Conservation (phyloP, 1,140 invertebrate genomes). For the Halesus radiatus region DNA sequence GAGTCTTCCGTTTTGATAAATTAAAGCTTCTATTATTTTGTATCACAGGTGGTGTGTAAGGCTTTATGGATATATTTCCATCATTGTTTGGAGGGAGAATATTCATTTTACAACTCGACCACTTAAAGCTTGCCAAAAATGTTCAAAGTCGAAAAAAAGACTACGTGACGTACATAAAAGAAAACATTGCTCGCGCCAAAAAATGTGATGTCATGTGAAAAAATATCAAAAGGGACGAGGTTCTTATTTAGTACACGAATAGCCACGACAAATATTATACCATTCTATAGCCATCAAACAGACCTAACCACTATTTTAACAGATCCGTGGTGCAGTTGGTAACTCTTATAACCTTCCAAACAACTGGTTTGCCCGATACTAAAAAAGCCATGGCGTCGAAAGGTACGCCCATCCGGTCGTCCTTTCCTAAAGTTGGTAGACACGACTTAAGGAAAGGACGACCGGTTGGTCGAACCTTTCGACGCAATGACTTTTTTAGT, state of each 20-base stretch:
- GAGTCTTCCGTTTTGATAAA: constrained; percentile 45
- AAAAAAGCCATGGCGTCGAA: too few relatives aligned
- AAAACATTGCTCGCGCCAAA: constrained; percentile 50
- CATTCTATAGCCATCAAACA: too few relatives aligned
- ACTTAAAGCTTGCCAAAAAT: constrained; percentile 43
- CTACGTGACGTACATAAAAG: constrained; percentile 48
- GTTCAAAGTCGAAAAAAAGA: constrained; percentile 50
- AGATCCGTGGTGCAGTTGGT: too few relatives aligned
- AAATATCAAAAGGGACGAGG: constrained; percentile 2
- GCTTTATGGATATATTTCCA: constrained; percentile 41
- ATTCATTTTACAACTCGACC: constrained; percentile 45
- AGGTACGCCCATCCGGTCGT: too few relatives aligned
- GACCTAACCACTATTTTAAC: too few relatives aligned
- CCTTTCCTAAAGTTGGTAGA: too few relatives aligned
- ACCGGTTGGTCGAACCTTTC: too few relatives aligned
- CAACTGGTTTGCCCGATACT: too few relatives aligned
- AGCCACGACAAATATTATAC: too few relatives aligned
- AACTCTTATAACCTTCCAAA: too few relatives aligned
- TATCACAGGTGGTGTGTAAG: constrained; percentile 30
- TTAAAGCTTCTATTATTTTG: constrained; percentile 48
- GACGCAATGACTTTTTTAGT: too few relatives aligned
- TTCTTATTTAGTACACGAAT: neutral
- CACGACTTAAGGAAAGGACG: too few relatives aligned
- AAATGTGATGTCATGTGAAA: constrained; percentile 39
- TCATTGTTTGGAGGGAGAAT: constrained; percentile 42